phyloP scores from a whole-genome alignment of 2,888 invertebrate genomes.

The Diploptera punctata region DNA sequence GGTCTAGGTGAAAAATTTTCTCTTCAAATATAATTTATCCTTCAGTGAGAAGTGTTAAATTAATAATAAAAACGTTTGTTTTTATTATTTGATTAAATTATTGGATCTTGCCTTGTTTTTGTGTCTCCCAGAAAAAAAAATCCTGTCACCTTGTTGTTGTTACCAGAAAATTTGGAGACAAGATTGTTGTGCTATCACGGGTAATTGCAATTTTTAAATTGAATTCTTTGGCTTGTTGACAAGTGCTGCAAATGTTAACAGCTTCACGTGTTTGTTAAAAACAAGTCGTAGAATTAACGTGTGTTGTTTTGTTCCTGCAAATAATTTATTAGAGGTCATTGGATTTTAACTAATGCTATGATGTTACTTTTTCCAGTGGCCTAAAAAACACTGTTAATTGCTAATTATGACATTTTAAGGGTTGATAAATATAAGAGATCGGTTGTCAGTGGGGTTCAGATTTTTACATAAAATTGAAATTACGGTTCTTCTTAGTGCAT shows the following conservation, averaged over 20 bases:
- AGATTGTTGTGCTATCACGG: constrained; percentile 3
- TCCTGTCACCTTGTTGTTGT: background rate
- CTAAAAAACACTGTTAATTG: background rate
- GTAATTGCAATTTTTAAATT: background rate
- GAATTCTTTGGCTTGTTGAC: background rate
- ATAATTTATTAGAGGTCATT: background rate
- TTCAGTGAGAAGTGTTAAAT: too few relatives aligned
- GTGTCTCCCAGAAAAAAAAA: background rate
- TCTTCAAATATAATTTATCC: too few relatives aligned
- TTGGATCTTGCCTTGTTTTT: background rate
- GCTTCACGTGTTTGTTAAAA: background rate
- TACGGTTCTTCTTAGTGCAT: too few relatives aligned
- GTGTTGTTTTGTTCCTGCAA: background rate
- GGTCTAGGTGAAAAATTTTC: too few relatives aligned
- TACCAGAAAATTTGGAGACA: background rate
- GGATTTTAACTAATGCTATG: background rate
- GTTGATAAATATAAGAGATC: background rate
- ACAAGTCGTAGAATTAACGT: background rate
- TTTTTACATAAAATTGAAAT: too few relatives aligned
- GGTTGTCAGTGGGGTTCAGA: too few relatives aligned
- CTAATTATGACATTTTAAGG: background rate
- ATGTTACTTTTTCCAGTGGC: constrained; percentile 17
- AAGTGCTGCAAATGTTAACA: background rate
- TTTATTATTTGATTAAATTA: too few relatives aligned
- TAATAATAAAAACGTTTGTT: too few relatives aligned